Base-by-base conservation (phyloP, 2,113 vertebrate genomes). In the Beaufortia kweichowensis region DNA sequence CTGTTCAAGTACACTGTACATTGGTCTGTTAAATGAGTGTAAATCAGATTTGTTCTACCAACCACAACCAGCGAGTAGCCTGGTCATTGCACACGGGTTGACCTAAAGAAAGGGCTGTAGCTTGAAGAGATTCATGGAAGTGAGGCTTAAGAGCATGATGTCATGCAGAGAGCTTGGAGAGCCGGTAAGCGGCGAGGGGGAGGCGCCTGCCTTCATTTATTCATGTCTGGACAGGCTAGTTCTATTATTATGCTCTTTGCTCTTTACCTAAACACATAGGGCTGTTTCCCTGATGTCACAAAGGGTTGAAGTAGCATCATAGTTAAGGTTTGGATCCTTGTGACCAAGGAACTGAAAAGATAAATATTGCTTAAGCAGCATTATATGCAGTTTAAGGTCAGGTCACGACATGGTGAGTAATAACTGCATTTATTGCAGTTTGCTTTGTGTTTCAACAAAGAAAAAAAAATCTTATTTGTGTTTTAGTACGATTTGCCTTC, bases 91-190 rank as follows among this genome's bases (percentile, higher is more conserved):
- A 8, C 19, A 43, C 35, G 24, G 56, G 24, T 9, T 56, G 67
- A 55, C 63, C 24, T n/a, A 57, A 41, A 69, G 56, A 41, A 53
- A 70, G 68, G 55, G 7, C 55, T 43, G 9, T 24, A 60, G 57
- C 28, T 39, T n/a, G 21, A 56, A 17, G 77, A 46, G 72, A 79
- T 82, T 35, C 67, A 79, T 83, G 29, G 55, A 62, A 53, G 29
- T 78, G 46, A 64, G 62, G 73, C 43, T 15, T 75, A 53, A 67
- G 24, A 59, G 74, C 29, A 73, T 83, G 78, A 83, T 79, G 78
- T 83, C 81, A 83, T 69, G 15, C 14, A 28, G 21, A 46, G 61
- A 50, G 67, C 24, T 35, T 67, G 21, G 15, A 39, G 43, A 62
- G 48, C 6, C 48, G 2, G 48, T 53, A 53, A 21, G n/a, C 48